A percentile compares a stretch with the other conserved stretches of the same genome.
These are phyloP conservation scores for Mesocentrotus franciscanus DNA, from an alignment of 53 echinoderm and acorn worm species.

Conservation along the genomic window DNA sequence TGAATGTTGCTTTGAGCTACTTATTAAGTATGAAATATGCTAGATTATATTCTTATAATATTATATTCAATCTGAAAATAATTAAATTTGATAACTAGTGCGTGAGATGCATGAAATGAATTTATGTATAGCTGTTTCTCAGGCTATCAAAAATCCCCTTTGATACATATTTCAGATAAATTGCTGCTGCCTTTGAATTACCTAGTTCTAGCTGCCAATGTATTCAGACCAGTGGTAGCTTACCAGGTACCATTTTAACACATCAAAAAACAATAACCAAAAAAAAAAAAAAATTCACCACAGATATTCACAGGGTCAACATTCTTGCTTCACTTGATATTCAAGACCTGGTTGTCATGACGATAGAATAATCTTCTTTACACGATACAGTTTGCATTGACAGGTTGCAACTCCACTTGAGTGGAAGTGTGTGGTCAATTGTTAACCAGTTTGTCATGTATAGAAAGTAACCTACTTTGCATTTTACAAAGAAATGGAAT, in stretches of 20 bases:
- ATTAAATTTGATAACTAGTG: background rate
- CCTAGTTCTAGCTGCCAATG: background rate
- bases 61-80: too few relatives aligned
- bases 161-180: background rate
- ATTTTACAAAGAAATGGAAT: background rate
- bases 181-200: background rate
- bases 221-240: background rate
- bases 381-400: background rate
- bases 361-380: conserved; percentile 28
- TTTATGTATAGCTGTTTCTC: background rate
- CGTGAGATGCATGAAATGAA: background rate
- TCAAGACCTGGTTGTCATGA: background rate
- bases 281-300: background rate
- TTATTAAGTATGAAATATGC: background rate
- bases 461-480: background rate
- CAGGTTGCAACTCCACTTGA: background rate
- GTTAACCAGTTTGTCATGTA: background rate
- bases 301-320: conserved; percentile 38
- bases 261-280: background rate
- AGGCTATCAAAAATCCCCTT: too few relatives aligned
- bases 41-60: background rate
- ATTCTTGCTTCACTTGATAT: conserved; percentile 39
- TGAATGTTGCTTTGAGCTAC: background rate
- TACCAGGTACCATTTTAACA: conserved; percentile 48
- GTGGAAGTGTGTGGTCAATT: conserved; percentile 27